These are phyloP conservation scores for Geococcyx californianus DNA, from an alignment of 2,113 vertebrate genomes.

Conservation along the genomic window DNA sequence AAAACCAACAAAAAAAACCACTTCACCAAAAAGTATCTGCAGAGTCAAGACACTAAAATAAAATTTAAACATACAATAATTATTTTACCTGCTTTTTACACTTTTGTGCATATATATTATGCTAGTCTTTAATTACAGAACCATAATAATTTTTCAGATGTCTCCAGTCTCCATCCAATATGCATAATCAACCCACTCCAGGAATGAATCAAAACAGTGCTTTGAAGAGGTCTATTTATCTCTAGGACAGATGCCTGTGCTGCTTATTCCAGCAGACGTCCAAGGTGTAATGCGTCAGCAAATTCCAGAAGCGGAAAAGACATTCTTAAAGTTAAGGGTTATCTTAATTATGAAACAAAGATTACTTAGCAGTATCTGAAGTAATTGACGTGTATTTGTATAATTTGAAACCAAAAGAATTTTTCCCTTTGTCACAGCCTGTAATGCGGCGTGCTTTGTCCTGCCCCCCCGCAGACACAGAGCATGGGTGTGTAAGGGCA, in stretches of 20 bases:
- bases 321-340: not conserved
- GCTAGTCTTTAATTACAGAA: not conserved
- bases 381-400: not conserved
- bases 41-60: not conserved
- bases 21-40: not conserved
- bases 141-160: not conserved
- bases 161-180: not conserved
- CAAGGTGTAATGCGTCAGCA: not conserved
- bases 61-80: not conserved
- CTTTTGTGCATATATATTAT: not conserved
- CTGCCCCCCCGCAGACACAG: not conserved
- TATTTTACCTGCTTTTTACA: not conserved
- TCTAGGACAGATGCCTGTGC: not conserved
- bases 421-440: not conserved
- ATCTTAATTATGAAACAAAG: not conserved
- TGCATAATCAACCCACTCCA: not conserved
- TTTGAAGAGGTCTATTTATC: slow-evolving; percentile 1
- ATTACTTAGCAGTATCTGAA: not conserved
- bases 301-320: not conserved
- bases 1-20: too few relatives aligned
- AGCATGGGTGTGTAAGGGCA: not conserved
- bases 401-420: not conserved
- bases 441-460: not conserved
- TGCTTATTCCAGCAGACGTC: not conserved
- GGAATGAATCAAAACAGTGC: not conserved